These are phyloP conservation scores for Ips nitidus DNA, from an alignment of 1,140 invertebrate species.

Conservation along the genomic window DNA sequence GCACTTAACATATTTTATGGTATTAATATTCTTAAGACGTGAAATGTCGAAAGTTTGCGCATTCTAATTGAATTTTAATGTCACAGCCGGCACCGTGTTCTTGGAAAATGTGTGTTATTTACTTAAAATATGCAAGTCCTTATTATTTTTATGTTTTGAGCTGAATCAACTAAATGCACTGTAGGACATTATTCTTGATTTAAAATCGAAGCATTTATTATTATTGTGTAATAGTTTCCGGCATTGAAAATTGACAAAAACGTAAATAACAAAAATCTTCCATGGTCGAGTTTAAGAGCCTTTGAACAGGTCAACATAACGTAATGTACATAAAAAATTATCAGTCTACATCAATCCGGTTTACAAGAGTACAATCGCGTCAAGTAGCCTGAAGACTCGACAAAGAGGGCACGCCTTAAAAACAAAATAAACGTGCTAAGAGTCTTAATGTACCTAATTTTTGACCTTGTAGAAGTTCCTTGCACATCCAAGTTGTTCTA, in stretches of 20 bases:
- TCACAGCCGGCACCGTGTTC: background rate
- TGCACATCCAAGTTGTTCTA: background rate
- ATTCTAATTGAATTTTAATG: conserved; percentile 4
- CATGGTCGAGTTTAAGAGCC: background rate
- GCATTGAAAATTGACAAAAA: no score
- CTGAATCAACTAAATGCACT: no score
- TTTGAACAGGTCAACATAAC: background rate
- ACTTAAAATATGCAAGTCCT: no score
- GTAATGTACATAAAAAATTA: conserved; percentile 6
- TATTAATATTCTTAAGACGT: background rate
- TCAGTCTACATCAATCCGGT: conserved; percentile 5
- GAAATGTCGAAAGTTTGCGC: conserved; percentile 15
- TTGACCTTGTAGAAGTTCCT: background rate
- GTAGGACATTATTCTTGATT: no score
- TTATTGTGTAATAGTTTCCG: no score
- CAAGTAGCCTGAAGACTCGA: background rate
- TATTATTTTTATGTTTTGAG: no score
- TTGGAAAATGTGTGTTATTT: no score
- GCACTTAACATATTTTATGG: conserved; percentile 2
- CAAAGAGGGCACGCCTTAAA: conserved; percentile 11
- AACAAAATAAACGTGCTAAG: conserved; percentile 12
- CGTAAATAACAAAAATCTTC: no score
- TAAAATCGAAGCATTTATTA: no score
- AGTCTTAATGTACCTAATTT: conserved; percentile 11
- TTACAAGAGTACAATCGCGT: conserved; percentile 12